A percentile compares a stretch with the other conserved stretches of the same genome.
Evolutionary conservation across 2,113 vertebrate species (phyloP).

Genomic region (Laterallus jamaicensis): DNA sequence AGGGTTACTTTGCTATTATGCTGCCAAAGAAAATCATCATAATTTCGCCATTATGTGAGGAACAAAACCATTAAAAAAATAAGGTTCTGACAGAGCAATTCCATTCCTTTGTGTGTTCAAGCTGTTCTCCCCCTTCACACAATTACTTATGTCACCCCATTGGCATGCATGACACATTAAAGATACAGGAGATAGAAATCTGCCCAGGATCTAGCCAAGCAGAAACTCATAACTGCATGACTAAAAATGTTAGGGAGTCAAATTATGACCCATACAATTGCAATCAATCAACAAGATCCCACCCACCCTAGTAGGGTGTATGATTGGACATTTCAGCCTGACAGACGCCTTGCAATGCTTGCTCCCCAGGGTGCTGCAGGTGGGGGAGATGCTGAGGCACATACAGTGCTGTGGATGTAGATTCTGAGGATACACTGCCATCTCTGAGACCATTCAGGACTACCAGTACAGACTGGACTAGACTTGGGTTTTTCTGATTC

Average conservation of each 20-base stretch:
- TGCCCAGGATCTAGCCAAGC: background rate
- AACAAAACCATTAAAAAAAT: background rate
- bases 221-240: background rate
- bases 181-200: background rate
- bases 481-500: background rate
- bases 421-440: background rate
- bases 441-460: background rate
- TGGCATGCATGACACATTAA: background rate
- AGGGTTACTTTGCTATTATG: background rate
- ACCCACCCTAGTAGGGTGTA: background rate
- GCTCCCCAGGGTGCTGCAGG: background rate
- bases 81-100: background rate
- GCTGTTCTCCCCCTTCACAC: background rate
- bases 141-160: background rate
- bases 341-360: background rate
- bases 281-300: background rate
- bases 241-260: background rate
- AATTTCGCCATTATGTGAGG: background rate
- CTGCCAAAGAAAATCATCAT: background rate
- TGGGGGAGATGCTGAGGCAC: background rate
- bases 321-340: background rate
- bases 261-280: background rate
- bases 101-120: background rate
- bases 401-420: background rate
- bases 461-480: background rate